Evolutionary conservation across 2,888 invertebrate species (phyloP).

Genomic region (Mesorhabditis spiculigera): DNA sequence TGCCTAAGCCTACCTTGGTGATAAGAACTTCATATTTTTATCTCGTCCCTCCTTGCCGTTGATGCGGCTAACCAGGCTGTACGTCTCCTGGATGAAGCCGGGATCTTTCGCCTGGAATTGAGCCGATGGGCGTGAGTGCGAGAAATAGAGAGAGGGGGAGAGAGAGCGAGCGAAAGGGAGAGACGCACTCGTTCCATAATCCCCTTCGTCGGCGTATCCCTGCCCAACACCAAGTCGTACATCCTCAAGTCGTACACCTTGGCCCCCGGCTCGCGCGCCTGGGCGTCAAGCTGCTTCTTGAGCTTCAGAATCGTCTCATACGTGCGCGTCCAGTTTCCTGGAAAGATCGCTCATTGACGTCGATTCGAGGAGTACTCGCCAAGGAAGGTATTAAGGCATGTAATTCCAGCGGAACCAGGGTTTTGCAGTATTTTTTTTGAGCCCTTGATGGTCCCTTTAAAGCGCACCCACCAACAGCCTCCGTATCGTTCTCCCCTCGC

Average conservation of each 20-base stretch:
- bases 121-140: no score
- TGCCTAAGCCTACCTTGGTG: not conserved
- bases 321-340: conserved; percentile 38
- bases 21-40: not conserved
- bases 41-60: not conserved
- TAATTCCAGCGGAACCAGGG: no score
- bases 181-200: conserved; percentile 14
- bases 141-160: no score
- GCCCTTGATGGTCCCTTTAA: no score
- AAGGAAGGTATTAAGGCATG: no score
- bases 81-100: conserved; percentile 17
- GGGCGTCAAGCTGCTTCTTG: conserved; percentile 34
- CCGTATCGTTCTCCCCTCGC: not conserved
- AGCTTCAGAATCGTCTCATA: conserved; percentile 38
- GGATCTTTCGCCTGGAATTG: conserved; percentile 22
- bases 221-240: conserved; percentile 47
- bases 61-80: conserved; percentile 17
- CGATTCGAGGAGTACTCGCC: not conserved
- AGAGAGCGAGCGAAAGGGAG: no score
- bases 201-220: conserved; percentile 13
- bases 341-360: not conserved
- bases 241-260: conserved; percentile 48
- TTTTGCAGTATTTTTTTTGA: no score
- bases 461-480: not conserved
- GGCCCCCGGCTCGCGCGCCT: conserved; percentile 40